These are phyloP conservation scores for Bubo blakistoni DNA, from an alignment of 2,113 vertebrate species.

Conservation along the genomic window DNA sequence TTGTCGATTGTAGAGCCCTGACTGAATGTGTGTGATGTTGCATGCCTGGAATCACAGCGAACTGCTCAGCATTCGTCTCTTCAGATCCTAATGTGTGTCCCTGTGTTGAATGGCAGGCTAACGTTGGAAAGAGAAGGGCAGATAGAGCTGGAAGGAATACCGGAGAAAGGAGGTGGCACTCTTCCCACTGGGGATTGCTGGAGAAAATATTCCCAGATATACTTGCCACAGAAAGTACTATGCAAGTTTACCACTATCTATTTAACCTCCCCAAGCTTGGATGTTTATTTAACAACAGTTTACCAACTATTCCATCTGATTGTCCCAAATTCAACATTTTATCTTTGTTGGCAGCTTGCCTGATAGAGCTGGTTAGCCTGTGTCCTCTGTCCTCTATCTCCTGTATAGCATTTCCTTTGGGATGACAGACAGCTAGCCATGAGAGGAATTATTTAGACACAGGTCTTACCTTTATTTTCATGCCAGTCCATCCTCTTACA, in stretches of 20 bases:
- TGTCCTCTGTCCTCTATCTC: background rate
- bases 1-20: background rate
- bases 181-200: background rate
- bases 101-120: background rate
- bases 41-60: background rate
- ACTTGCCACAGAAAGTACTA: background rate
- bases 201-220: background rate
- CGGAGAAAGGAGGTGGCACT: background rate
- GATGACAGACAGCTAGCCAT: background rate
- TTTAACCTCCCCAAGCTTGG: background rate
- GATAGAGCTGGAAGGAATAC: background rate
- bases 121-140: background rate
- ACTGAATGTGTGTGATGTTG: background rate
- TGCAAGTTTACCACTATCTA: background rate
- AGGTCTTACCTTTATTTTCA: background rate
- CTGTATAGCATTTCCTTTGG: fast-evolving
- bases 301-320: background rate
- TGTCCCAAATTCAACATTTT: background rate
- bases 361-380: background rate
- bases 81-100: background rate
- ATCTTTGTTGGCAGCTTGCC: background rate
- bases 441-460: background rate
- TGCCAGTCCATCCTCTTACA: background rate
- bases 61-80: background rate
- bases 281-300: background rate